A percentile compares a stretch with the other conserved stretches of the same genome.
phyloP scores from a whole-genome alignment of 2,113 vertebrate genomes.

The Cryptotis parvus region DNA sequence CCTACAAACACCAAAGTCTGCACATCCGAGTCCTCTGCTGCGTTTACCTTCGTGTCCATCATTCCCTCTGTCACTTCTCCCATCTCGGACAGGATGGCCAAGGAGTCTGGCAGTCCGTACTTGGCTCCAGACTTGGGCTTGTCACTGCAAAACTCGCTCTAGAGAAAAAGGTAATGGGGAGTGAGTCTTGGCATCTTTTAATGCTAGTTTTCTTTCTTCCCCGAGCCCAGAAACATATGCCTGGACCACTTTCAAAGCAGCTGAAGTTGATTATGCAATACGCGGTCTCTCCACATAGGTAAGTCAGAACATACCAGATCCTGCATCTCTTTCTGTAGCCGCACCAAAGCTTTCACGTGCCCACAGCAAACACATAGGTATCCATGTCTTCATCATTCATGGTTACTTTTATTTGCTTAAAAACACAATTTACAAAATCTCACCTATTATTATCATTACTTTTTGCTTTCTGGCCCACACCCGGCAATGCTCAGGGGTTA shows the following conservation, averaged over 20 bases:
- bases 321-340: conserved; percentile 99
- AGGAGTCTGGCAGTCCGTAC: conserved; percentile 94
- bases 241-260: conserved; percentile 39
- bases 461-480: too few species aligned
- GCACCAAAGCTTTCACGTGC: conserved; percentile 94
- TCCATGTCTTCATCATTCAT: conserved; percentile 99
- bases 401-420: conserved; percentile 98
- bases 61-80: conserved; percentile 98
- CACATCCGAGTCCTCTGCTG: background rate
- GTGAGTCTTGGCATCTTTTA: conserved; percentile 38
- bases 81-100: conserved; percentile 98
- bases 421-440: conserved; percentile 14
- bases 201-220: background rate
- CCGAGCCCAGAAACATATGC: background rate
- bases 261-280: conserved; percentile 1
- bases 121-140: conserved; percentile 98
- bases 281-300: background rate
- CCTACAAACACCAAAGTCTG: background rate
- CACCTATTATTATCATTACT: too few species aligned
- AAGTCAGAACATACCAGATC: conserved; percentile 90
- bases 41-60: conserved; percentile 96
- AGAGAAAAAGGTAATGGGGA: conserved; percentile 59
- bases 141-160: conserved; percentile 99
- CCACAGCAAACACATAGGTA: conserved; percentile 97
- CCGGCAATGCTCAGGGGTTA: too few species aligned